Base-by-base conservation (phyloP, 2,113 vertebrate species). In the Stegostoma tigrinum region DNA sequence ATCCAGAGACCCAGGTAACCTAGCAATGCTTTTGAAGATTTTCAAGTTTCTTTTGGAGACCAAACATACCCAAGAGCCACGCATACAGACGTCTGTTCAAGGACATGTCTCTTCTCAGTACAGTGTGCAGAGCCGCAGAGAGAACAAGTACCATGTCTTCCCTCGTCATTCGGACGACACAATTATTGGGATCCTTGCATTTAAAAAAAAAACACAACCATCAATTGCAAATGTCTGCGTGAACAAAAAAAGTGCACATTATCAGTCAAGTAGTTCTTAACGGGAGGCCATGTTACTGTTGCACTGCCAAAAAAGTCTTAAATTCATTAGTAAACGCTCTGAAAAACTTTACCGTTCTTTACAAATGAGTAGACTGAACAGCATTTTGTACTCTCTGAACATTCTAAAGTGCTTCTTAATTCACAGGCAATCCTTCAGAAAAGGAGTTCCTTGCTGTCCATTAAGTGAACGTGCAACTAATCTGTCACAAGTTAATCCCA, bases 91-190 rank as follows among this genome's bases (percentile, higher is more conserved):
- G 98, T 96, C 99, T 98, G 96, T 99, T 99, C 34, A 99, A 98
- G 75, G 99, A 99, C 99, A 99, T 99, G 96, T 99, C 99, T 97
- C 99, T 98, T 95, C 99, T 98, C 96, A 99, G 98, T 30, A 99
- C 97, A 0, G 99, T 98, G 96, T 99, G 98, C 0, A 97, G 97
- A 61, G 99, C 98, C 0, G 98, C 98, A 12, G 99, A 98, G 86
- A 99, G 98, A 95, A 99, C 96, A 6, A 96, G 96, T 70, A 98
- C 97, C 75, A 99, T 80, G 95, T 99, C 98, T 14, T 98, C 96
- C 3, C 96, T 96, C 90, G 17, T 97, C 72, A 99, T 95, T 3
- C 98, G 96, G 90, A 99, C 97, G 78, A 97, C 96, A 66, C 97
- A 96, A 95, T 98, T 97, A 0, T 30, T 96, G 96, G 97, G 96